phyloP scores from a whole-genome alignment of 2,888 invertebrate species.

The Sinelater perroti region DNA sequence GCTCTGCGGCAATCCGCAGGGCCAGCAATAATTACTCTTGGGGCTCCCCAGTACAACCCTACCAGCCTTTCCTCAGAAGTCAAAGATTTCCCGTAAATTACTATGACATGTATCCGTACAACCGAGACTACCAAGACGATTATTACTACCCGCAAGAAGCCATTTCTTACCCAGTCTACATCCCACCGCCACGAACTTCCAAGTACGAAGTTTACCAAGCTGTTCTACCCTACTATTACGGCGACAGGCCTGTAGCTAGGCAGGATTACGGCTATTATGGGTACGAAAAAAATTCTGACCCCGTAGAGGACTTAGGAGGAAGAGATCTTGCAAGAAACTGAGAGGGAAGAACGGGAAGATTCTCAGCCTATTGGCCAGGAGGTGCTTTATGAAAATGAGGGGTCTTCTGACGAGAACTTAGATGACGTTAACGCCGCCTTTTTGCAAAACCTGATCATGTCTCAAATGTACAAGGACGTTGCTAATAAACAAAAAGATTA shows the following conservation, averaged over 20 bases:
- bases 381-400: slow-evolving; percentile 70
- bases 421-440: slow-evolving; percentile 69
- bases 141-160: slow-evolving; percentile 54
- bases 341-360: slow-evolving; percentile 65
- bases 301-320: slow-evolving; percentile 67
- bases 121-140: slow-evolving; percentile 66
- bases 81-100: slow-evolving; percentile 63
- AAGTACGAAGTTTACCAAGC: slow-evolving; percentile 62
- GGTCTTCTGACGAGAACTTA: slow-evolving; percentile 48
- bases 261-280: slow-evolving; percentile 60
- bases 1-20: slow-evolving; percentile 39
- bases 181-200: slow-evolving; percentile 61
- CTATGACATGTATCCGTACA: slow-evolving; percentile 62
- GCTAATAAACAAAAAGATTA: slow-evolving; percentile 47
- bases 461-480: slow-evolving; percentile 71
- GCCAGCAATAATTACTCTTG: slow-evolving; percentile 43
- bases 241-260: slow-evolving; percentile 51
- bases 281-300: slow-evolving; percentile 57
- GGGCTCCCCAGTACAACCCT: slow-evolving; percentile 46
- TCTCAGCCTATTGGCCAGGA: slow-evolving; percentile 73
- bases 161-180: slow-evolving; percentile 53
- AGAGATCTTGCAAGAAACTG: slow-evolving; percentile 69
- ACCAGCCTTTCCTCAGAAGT: slow-evolving; percentile 48
- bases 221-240: slow-evolving; percentile 62
- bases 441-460: slow-evolving; percentile 72